Base-by-base conservation (phyloP, 2,888 invertebrate species). In the Drosophila pegasa region DNA sequence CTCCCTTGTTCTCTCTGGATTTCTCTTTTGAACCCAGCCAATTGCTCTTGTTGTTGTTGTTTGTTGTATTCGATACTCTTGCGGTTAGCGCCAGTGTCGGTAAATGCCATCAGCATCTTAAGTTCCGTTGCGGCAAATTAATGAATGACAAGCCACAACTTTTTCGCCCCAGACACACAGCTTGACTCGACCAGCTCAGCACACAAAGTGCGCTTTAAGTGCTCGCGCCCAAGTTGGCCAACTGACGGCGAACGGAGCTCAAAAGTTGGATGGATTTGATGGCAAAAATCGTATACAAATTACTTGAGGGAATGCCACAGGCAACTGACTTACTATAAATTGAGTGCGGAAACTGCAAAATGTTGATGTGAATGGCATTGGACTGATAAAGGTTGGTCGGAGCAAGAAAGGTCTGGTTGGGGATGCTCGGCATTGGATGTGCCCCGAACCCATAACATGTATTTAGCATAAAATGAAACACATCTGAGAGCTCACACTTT, bases 71-170 rank as follows among this genome's bases (percentile, higher is more conserved):
- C 78, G 67, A 80, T 80, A 75, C 80, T 67, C 69, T 69, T 63
- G 68, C 43, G 80, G 84, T 64, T 68, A 41, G 0, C 41, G 47
- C 16, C 43, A 65, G 59, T 65, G 75, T 60, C 65, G 67, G 51
- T 58, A 65, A 73, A 56, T 64, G 60, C 51, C 63, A 43, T 10
- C 43, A 40, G 52, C 43, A 29, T 51, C 63, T 29, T 57, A 48
- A 59, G 61, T 75, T 64, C 51, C 57, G 45, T 43, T 66, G 67
- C 58, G 68, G 59, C 56, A 67, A 80, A 72, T 78, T 76, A 83
- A 78, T 80, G 80, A 80, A 60, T 56, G 78, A 41, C 57, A 57
- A 47, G 38, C 41, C 12, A 7, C 8, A 52, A 55, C 33, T 51
- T 66, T 41, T 33, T 48, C 29, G 43, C 25, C 14, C 37, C 38